Conservation (phyloP, 1,140 invertebrate genomes). For the Melipona quadrifasciata region DNA sequence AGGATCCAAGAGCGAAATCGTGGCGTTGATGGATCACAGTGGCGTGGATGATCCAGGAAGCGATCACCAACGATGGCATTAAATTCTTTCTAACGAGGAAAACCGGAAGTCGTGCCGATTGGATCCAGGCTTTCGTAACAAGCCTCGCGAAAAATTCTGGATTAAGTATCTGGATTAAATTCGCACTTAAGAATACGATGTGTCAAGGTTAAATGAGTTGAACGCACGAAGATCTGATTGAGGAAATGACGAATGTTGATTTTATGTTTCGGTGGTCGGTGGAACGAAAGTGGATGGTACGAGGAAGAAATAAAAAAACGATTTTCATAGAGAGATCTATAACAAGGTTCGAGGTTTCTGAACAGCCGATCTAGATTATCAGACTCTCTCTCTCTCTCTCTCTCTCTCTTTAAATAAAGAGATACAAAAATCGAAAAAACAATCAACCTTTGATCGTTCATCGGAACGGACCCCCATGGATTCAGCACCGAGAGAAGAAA, state of each 20-base stretch:
- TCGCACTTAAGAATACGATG: not conserved
- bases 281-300: not conserved
- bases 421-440: not conserved
- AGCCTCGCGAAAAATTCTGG: not conserved
- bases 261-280: not conserved
- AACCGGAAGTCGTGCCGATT: not conserved
- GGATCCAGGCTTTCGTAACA: not conserved
- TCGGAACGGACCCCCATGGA: not conserved
- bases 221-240: not conserved
- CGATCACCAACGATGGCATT: not conserved
- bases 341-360: too few relatives aligned
- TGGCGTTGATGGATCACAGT: conserved; percentile 36
- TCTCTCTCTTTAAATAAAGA: not conserved
- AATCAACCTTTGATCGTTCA: not conserved
- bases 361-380: not conserved
- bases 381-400: too few relatives aligned
- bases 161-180: too few relatives aligned
- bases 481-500: not conserved
- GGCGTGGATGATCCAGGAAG: conserved; percentile 6
- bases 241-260: not conserved
- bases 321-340: not conserved
- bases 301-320: not conserved
- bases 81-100: not conserved
- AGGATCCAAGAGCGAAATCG: conserved; percentile 25
- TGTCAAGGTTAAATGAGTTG: not conserved